Percentiles rank a stretch among this genome's conserved stretches.
Evolutionary conservation across 2,888 invertebrate genomes (phyloP).

Genomic region (Empis livida): DNA sequence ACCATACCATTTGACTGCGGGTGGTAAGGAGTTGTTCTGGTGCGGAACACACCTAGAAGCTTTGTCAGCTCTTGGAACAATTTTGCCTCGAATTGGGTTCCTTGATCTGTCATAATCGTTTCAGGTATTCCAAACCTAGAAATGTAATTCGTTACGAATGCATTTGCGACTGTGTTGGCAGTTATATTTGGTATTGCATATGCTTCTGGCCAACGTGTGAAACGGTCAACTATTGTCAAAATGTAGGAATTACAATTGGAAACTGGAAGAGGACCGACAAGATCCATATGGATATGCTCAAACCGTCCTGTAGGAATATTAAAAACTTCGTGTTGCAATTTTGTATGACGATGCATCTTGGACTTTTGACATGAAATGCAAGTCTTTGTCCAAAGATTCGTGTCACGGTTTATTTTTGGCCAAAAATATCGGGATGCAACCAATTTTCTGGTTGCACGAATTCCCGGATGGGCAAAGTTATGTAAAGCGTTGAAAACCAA

Average conservation of each 20-base stretch:
- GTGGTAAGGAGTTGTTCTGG: conserved; percentile 4
- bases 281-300: neutral
- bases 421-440: conserved; percentile 7
- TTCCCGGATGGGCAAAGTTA: neutral
- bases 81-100: conserved; percentile 3
- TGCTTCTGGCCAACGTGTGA: conserved; percentile 2
- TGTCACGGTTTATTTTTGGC: neutral
- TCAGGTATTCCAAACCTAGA: too few relatives aligned
- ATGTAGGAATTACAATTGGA: neutral
- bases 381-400: neutral
- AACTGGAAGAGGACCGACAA: neutral
- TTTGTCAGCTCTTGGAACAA: conserved; percentile 1
- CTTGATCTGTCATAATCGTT: conserved; percentile 2
- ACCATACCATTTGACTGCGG: conserved; percentile 5
- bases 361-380: neutral
- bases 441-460: conserved; percentile 7
- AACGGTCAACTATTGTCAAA: neutral
- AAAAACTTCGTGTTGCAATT: neutral
- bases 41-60: conserved; percentile 2
- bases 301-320: neutral
- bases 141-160: too few relatives aligned
- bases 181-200: neutral
- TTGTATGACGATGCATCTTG: neutral
- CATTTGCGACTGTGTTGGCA: neutral
- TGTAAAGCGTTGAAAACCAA: neutral